Conservation (phyloP, 2,888 invertebrate genomes). For the Ectemnius lituratus region DNA sequence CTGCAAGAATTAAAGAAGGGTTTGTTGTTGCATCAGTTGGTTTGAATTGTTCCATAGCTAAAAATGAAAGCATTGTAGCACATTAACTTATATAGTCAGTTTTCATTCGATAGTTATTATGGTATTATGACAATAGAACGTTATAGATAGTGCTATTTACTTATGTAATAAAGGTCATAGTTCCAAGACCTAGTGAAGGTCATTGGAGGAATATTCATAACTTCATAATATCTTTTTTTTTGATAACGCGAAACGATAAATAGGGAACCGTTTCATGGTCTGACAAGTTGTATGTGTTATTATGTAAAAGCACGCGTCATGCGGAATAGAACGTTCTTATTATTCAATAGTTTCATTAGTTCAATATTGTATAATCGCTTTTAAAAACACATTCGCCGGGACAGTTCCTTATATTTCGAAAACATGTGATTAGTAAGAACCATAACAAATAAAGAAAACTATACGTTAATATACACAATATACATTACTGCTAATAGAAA, state of each 20-base stretch:
- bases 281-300: too few species aligned
- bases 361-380: too few species aligned
- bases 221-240: conserved; percentile 14
- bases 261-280: background rate
- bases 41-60: conserved; percentile 97
- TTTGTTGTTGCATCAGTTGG: conserved; percentile 99
- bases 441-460: conserved; percentile 5
- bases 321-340: too few species aligned
- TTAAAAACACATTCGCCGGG: too few species aligned
- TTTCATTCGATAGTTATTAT: background rate
- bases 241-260: conserved; percentile 15
- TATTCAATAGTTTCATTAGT: too few species aligned
- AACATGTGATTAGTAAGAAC: background rate
- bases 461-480: conserved; percentile 13
- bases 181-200: conserved; percentile 13
- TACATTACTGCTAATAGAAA: conserved; percentile 6
- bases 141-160: conserved; percentile 2
- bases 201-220: conserved; percentile 9
- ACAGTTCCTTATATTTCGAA: too few species aligned
- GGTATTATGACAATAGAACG: conserved; percentile 6
- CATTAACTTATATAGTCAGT: conserved; percentile 14
- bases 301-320: too few species aligned
- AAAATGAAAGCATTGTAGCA: conserved; percentile 15
- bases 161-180: conserved; percentile 14
- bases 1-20: conserved; percentile 96